These are phyloP conservation scores for Arenaria interpres DNA, from an alignment of 2,113 vertebrate species.

Conservation along the genomic window DNA sequence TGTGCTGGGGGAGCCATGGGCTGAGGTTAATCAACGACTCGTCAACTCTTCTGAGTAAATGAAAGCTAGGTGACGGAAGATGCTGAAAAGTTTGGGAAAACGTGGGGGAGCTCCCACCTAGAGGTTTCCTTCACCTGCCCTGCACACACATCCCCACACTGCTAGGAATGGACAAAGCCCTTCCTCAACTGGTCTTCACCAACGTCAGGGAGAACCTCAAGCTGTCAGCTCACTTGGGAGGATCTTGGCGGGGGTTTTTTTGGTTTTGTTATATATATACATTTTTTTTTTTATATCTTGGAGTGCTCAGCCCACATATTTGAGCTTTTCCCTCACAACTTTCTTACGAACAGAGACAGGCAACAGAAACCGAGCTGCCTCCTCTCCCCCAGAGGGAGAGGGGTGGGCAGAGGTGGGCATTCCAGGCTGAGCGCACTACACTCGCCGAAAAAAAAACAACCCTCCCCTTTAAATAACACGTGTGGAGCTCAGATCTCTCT, in stretches of 20 bases:
- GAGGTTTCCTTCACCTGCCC: not conserved
- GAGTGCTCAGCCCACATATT: not conserved
- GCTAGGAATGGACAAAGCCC: not conserved
- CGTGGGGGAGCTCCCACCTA: rapidly evolving
- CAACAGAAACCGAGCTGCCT: not conserved
- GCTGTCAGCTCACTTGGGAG: not conserved
- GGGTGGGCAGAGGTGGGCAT: not conserved
- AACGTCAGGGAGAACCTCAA: not conserved
- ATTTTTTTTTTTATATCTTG: not conserved
- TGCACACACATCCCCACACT: rapidly evolving
- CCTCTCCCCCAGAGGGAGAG: not conserved
- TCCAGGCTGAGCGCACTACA: conserved; percentile 1
- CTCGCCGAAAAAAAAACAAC: not conserved
- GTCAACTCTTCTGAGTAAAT: not conserved
- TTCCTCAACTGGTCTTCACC: not conserved
- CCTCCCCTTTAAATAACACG: not conserved
- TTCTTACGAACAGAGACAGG: not conserved
- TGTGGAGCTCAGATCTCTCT: not conserved
- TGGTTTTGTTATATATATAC: not conserved
- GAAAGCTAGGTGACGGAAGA: not conserved
- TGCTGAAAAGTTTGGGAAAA: not conserved
- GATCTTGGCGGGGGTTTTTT: not conserved
- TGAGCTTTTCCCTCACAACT: conserved; percentile 3
- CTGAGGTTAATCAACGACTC: not conserved
- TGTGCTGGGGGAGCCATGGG: not conserved